Evolutionary conservation across 2,888 invertebrate genomes (phyloP).

Genomic region (Troglohyphantes excavatus): DNA sequence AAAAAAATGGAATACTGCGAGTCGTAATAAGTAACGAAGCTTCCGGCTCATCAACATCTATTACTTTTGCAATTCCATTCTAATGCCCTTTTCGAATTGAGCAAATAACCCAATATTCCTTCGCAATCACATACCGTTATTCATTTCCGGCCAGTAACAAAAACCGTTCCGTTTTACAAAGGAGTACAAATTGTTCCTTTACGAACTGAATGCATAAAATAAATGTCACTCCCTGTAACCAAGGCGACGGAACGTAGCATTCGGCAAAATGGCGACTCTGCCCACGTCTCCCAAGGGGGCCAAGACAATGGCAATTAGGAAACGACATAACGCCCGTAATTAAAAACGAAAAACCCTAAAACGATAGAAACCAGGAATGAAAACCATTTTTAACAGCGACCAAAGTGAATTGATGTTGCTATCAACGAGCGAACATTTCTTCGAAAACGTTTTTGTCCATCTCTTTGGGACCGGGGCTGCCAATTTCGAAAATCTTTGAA

Average conservation of each 20-base stretch:
- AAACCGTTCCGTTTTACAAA: constrained; percentile 43
- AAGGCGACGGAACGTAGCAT: constrained; percentile 38
- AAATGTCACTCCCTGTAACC: constrained; percentile 66
- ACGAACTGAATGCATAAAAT: constrained; percentile 61
- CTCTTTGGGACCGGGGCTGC: neutral
- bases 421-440: neutral
- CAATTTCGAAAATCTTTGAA: too few relatives aligned
- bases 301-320: constrained; percentile 74
- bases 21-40: too few relatives aligned
- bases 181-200: constrained; percentile 55
- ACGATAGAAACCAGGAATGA: constrained; percentile 25
- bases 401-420: constrained; percentile 54
- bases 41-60: too few relatives aligned
- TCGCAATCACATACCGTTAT: neutral
- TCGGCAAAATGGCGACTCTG: constrained; percentile 14
- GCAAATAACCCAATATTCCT: neutral
- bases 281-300: constrained; percentile 62
- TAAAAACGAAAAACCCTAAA: constrained; percentile 77
- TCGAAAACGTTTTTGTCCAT: neutral
- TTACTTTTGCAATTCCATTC: too few relatives aligned
- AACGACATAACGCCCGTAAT: constrained; percentile 71
- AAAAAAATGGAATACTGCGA: too few relatives aligned
- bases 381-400: constrained; percentile 66
- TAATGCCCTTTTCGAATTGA: too few relatives aligned
- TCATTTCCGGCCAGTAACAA: neutral